A percentile compares a stretch with the other conserved stretches of the same genome.
phyloP scores from a whole-genome alignment of 2,797 vertebrate species.

The Fratercula arctica region DNA sequence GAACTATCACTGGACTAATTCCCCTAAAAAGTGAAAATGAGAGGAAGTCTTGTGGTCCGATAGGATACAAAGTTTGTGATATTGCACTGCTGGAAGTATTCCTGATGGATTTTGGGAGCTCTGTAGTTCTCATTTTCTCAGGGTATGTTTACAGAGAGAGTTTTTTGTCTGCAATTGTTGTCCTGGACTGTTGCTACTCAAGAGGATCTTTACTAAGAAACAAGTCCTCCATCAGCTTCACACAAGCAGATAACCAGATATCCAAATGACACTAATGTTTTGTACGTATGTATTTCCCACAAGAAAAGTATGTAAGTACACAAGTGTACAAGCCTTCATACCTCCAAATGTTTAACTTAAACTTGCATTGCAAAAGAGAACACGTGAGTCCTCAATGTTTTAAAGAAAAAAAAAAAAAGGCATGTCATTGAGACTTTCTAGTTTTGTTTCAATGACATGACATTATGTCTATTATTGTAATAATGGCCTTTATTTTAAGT shows the following conservation, averaged over 20 bases:
- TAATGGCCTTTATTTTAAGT: background rate
- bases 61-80: slow-evolving; percentile 70
- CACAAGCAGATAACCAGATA: background rate
- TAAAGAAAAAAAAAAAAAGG: background rate
- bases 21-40: slow-evolving; percentile 59
- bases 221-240: background rate
- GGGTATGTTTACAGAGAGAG: slow-evolving; percentile 67
- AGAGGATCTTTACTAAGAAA: background rate
- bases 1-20: slow-evolving; percentile 76
- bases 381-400: accelerated
- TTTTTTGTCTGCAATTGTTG: background rate
- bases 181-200: background rate
- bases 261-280: background rate
- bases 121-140: slow-evolving; percentile 65
- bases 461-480: background rate
- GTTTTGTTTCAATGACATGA: background rate
- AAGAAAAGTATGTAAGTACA: background rate
- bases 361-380: background rate
- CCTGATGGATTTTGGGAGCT: slow-evolving; percentile 78
- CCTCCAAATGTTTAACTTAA: background rate
- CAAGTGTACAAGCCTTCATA: background rate
- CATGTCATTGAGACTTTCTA: background rate
- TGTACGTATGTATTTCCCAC: background rate
- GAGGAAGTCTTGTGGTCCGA: slow-evolving; percentile 27
- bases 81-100: slow-evolving; percentile 72